Base-by-base conservation (phyloP, 2,797 vertebrate species). In the Microchirus variegatus region DNA sequence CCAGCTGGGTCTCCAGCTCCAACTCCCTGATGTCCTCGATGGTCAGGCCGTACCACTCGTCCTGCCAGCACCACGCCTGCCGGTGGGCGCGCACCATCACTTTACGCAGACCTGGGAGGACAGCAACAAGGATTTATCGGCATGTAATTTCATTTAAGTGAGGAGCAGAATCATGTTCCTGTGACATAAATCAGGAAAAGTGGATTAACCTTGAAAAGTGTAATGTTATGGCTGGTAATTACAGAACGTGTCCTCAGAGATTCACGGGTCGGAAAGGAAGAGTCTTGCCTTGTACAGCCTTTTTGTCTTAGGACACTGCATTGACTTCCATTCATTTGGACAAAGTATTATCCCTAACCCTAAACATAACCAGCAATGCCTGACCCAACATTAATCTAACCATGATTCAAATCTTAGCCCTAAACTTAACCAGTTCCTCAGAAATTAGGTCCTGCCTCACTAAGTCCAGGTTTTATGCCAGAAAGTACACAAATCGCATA, bases 21-120 rank as follows among this genome's bases (percentile, higher is more conserved):
- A 99, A 93, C 84, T 91, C 94, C 70, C 97, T 82, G 86, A 99
- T 98, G 86, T 98, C 95, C 71, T 98, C 96, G 1, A 99, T 99
- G 85, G 93, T 98, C 68, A 99, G 94, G 22, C 97, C 97, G 0
- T 94, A 97, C 97, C 97, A 99, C 53, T 99, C 97, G 0, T 99
- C 97, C 90, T 99, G 97, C 97, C 97, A 99, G 90, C 97, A 99
- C 97, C 97, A 99, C 0, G 97, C 97, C 90, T 99, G 97, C 14
- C 97, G 90, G 83, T 99, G 97, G 9, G 97, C 97, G 15, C 96
- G 91, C 0, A 99, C 96, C 97, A 99, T 99, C 67, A 99, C 97
- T 87, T 97, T 98, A 87, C 97, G 90, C 37, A 99, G 90, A 35
- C 96, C 97, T 99, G 89, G 18, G 43, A 0, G 5, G 18, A 64